Conservation (phyloP, 2,888 invertebrate genomes). For the Papilio protenor region DNA sequence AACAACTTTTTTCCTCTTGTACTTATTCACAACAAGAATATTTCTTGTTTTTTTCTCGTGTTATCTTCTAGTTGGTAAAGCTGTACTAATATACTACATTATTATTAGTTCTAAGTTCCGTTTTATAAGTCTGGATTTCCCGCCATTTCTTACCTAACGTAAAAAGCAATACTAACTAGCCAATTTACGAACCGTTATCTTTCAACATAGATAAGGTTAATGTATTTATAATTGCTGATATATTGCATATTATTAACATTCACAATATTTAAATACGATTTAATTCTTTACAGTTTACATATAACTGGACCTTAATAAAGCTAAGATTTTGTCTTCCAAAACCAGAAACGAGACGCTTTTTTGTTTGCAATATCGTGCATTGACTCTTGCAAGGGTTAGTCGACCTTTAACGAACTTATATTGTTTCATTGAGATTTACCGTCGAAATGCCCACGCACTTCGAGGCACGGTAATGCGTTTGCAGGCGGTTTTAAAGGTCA, state of each 20-base stretch:
- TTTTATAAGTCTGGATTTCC: background rate
- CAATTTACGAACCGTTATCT: constrained; percentile 14
- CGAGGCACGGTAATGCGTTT: constrained; percentile 1
- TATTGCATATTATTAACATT: background rate
- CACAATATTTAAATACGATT: background rate
- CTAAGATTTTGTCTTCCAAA: background rate
- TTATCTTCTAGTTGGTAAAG: background rate
- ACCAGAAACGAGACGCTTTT: background rate
- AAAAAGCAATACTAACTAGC: background rate
- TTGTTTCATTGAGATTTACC: background rate
- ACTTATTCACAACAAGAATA: background rate
- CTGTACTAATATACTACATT: background rate
- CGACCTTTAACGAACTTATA: constrained; percentile 1
- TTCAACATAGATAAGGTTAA: background rate
- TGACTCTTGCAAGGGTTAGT: constrained; percentile 5
- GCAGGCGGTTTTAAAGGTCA: constrained; percentile 34
- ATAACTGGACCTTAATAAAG: background rate
- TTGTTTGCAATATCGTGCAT: background rate
- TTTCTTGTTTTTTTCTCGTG: background rate
- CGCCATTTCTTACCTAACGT: background rate
- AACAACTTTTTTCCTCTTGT: background rate
- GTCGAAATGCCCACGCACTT: constrained; percentile 21
- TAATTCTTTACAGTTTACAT: background rate
- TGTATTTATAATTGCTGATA: background rate
- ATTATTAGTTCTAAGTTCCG: background rate